phyloP scores from a whole-genome alignment of 2,888 invertebrate species.

The Nomada ruficornis region DNA sequence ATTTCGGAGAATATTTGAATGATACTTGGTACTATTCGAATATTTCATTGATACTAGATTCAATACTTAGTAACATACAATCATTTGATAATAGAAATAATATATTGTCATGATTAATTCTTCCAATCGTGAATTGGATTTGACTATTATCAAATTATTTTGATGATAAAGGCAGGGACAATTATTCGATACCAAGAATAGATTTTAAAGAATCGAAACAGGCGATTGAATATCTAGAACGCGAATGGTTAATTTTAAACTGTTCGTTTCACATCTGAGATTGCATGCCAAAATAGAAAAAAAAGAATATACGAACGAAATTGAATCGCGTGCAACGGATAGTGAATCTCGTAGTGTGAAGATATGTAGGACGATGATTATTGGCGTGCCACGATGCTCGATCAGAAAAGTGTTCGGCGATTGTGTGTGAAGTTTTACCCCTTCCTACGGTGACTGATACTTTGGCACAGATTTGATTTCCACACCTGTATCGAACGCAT shows the following conservation, averaged over 20 bases:
- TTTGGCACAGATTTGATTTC: constrained; percentile 17
- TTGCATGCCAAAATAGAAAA: neutral
- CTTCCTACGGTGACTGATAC: constrained; percentile 9
- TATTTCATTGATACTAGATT: too few relatives aligned
- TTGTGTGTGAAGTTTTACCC: constrained; percentile 24
- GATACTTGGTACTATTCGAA: too few relatives aligned
- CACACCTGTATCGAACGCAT: neutral
- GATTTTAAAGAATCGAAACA: too few relatives aligned
- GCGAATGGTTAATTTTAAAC: neutral
- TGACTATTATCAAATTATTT: neutral
- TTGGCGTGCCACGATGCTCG: neutral
- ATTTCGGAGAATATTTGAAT: neutral
- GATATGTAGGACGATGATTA: constrained; percentile 6
- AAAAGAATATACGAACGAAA: constrained; percentile 21
- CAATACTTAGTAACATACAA: too few relatives aligned
- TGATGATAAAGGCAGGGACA: neutral
- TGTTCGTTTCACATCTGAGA: neutral
- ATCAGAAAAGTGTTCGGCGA: constrained; percentile 29
- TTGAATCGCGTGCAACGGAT: constrained; percentile 49
- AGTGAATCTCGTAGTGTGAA: constrained; percentile 41
- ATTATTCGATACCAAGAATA: too few relatives aligned
- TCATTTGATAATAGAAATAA: too few relatives aligned
- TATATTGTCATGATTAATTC: too few relatives aligned
- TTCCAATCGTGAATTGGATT: too few relatives aligned
- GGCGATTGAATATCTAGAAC: neutral